Base-by-base conservation (phyloP, 2,888 invertebrate species). In the Cheiracanthium punctorium region DNA sequence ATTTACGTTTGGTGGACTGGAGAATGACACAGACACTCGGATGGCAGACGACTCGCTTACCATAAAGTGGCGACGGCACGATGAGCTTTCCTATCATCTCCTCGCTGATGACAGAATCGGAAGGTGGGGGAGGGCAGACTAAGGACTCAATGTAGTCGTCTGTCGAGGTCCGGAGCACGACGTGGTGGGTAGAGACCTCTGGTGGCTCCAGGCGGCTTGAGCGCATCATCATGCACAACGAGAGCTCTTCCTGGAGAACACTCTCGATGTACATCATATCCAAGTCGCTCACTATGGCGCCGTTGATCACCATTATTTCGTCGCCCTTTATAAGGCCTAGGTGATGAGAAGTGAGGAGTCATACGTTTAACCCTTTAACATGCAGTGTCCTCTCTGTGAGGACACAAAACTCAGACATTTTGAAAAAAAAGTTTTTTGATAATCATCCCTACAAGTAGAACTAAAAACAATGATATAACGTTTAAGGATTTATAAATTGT, bases 251-350 rank as follows among this genome's bases (percentile, higher is more conserved):
- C 93, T 98, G 98, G 90, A 98, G 94, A 89, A 98, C 96, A 91
- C 96, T 97, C 93, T 98, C 98, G 92, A 98, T 94, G 94, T 97
- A 98, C 96, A 98, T 98, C 98, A 98, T 98, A 94, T 98, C 98
- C 93, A 98, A 94, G 93, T 98, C 98, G 91, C 97, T 97, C 90
- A 98, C 98, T 92, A 98, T 97, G 90, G 98, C 97, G 89, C 98
- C 97, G 93, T 98, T 98, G 93, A 98, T 98, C 92, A 98, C 97
- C 95, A 98, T 97, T 92, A 98, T 98, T 94, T 98, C 98, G 93
- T 98, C 98, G 91, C 98, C 96, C 93, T 97, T 96, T 93, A 97
- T 96, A 92, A 98, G 96, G 91, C 98, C 98, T 98, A 37, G 12
- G 58, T 24, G 24, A 24, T 2, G 48, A 48, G 17, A 17, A 10